phyloP scores from a whole-genome alignment of 2,888 invertebrate species.

The Mesorhabditis sp. region DNA sequence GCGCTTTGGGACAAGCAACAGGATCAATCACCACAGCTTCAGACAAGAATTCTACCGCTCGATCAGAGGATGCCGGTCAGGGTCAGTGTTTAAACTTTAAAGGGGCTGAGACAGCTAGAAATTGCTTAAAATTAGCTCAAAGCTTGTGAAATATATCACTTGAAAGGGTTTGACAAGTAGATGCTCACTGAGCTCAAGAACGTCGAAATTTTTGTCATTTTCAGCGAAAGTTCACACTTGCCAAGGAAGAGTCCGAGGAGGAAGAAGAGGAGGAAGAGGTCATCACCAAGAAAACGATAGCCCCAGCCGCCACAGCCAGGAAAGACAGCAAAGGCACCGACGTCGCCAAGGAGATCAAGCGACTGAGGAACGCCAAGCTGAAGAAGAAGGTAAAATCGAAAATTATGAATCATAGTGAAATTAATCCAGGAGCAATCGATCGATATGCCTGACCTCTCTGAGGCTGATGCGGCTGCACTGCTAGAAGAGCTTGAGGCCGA shows the following conservation, averaged over 20 bases:
- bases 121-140: too few relatives aligned
- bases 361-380: not conserved
- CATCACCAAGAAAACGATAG: not conserved
- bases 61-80: not conserved
- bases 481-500: not conserved
- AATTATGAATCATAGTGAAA: not conserved
- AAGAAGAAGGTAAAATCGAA: slow-evolving; percentile 3
- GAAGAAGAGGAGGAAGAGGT: slow-evolving; percentile 2
- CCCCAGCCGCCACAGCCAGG: not conserved
- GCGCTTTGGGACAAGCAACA: not conserved
- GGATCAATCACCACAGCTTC: not conserved
- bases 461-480: not conserved
- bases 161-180: too few relatives aligned
- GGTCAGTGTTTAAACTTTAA: not conserved
- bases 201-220: not conserved
- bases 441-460: not conserved
- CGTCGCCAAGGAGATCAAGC: not conserved
- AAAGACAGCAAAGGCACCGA: not conserved
- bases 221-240: not conserved
- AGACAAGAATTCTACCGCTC: not conserved
- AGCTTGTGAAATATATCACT: too few relatives aligned
- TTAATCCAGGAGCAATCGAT: not conserved
- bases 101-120: too few relatives aligned
- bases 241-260: not conserved
- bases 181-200: too few relatives aligned